phyloP scores from a whole-genome alignment of 64 coral and sea anemone species.

The Montipora capricornis region DNA sequence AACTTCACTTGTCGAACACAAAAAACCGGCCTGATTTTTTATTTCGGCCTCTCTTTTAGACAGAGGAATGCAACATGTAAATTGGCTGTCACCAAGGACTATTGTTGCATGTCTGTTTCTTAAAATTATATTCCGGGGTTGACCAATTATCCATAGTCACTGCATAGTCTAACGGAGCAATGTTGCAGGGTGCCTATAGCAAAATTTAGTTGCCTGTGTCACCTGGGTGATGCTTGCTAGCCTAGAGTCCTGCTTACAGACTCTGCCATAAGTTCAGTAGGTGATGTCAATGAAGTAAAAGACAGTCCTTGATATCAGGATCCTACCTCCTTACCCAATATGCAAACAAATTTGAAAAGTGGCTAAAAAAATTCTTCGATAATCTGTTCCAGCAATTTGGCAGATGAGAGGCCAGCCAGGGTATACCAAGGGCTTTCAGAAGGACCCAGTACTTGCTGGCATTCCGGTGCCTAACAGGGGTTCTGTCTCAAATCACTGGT shows the following conservation, averaged over 20 bases:
- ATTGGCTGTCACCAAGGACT: too few relatives aligned
- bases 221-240: background rate
- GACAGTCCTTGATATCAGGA: background rate
- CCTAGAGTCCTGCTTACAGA: background rate
- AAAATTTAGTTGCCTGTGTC: background rate
- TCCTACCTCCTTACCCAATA: background rate
- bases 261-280: background rate
- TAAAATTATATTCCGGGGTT: too few relatives aligned
- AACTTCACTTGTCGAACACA: too few relatives aligned
- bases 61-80: too few relatives aligned
- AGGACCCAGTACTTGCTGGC: background rate
- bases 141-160: too few relatives aligned
- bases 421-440: background rate
- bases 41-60: too few relatives aligned
- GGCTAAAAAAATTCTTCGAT: background rate
- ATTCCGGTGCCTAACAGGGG: background rate
- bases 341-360: background rate
- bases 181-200: background rate
- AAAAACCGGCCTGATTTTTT: too few relatives aligned
- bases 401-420: background rate
- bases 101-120: too few relatives aligned
- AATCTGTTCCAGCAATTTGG: background rate
- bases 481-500: conserved; percentile 1
- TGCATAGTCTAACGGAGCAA: too few relatives aligned
- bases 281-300: background rate